Base-by-base conservation (phyloP, 2,888 invertebrate genomes). In the Orthosia cruda region DNA sequence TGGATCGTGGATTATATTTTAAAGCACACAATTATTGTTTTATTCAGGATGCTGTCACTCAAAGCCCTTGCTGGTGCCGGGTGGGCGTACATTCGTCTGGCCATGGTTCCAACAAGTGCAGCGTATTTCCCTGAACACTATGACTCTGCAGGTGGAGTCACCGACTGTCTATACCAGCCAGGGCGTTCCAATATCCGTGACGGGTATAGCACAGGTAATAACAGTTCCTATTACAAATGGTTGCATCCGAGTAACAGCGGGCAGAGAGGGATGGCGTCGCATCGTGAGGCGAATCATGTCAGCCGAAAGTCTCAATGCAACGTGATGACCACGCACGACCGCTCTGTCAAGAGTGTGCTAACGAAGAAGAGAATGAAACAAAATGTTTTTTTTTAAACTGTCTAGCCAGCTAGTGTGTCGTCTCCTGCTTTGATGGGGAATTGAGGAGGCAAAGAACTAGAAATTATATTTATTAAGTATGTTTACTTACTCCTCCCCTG, bases 31-130 rank as follows among this genome's bases (percentile, higher is more conserved):
- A 50, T 59, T 49, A 7, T 15, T 20, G 15, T 52, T 63, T 15
- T 64, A 69, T 95, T 54, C 92, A 99, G 99, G 99, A 97, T 99
- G 99, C 95, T 99, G 99, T 94, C 99, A 99, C 94, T 97, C 98
- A 89, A 99, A 99, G 95, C 99, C 99, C 57, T 97, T 99, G 70
- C 96, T 99, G 86, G 98, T 99, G 70, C 99, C 99, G 57, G 99
- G 99, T 80, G 99, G 99, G 15, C 97, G 99, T 70, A 99, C 99
- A 40, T 99, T 99, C 96, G 99, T 99, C 20, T 99, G 99, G 99
- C 99, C 99, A 5, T 97, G 98, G 13, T 97, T 99, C 83, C 98
- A 99, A 93, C 97, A 97, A 93, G 98, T 98, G 71, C 98, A 98
- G 93, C 97, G 99, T 94, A 99, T 99, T 93, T 99, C 99, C 11